These are phyloP conservation scores for Ectobius pallidus DNA, from an alignment of 2,888 invertebrate species.

Conservation along the genomic window DNA sequence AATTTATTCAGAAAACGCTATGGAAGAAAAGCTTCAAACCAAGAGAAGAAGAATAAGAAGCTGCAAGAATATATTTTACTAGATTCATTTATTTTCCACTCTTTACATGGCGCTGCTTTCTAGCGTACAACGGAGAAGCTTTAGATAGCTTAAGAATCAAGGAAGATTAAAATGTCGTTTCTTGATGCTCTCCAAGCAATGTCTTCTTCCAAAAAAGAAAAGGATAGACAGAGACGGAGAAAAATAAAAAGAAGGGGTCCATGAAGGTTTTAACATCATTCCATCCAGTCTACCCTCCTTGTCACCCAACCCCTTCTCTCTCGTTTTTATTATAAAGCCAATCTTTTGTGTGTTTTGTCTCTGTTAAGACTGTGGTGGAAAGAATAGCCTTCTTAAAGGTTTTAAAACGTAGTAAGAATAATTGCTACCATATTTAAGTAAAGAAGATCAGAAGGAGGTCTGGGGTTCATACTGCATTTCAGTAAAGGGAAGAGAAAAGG, in stretches of 20 bases:
- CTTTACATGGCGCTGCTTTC: constrained; percentile 21
- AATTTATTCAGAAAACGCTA: constrained; percentile 37
- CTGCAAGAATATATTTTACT: constrained; percentile 50
- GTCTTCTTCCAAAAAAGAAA: neutral
- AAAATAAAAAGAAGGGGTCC: constrained; percentile 14
- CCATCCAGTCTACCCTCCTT: constrained; percentile 10
- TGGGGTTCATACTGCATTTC: constrained; percentile 17
- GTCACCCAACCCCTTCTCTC: neutral
- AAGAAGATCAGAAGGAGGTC: constrained; percentile 35
- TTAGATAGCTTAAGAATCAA: constrained; percentile 49
- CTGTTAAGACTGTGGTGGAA: constrained; percentile 49
- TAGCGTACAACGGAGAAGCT: constrained; percentile 46
- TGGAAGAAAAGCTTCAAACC: constrained; percentile 15
- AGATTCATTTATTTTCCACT: constrained; percentile 56
- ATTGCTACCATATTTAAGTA: constrained; percentile 58
- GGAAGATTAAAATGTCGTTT: constrained; percentile 57
- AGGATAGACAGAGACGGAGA: constrained; percentile 21
- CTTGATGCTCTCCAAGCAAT: constrained; percentile 14
- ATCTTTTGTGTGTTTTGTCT: constrained; percentile 37
- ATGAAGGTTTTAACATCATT: constrained; percentile 31
- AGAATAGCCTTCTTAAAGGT: constrained; percentile 58
- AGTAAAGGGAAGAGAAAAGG: constrained; percentile 4
- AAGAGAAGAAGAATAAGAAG: constrained; percentile 48
- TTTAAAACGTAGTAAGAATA: constrained; percentile 59
- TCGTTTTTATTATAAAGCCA: constrained; percentile 33